phyloP scores from a whole-genome alignment of 64 coral and sea anemone species.

The Acropora tenuis region DNA sequence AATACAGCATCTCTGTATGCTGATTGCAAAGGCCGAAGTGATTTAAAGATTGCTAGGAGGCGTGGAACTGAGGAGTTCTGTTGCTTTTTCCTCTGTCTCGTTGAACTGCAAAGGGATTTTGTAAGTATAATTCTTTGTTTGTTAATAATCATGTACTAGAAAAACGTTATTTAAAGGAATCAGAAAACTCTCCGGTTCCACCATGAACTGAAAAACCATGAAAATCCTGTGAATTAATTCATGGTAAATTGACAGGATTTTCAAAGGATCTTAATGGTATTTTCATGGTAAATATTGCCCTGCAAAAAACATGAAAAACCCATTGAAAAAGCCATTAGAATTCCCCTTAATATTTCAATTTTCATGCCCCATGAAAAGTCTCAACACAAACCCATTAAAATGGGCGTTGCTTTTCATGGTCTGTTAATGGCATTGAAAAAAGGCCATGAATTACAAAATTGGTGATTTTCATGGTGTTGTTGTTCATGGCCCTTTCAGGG shows the following conservation, averaged over 20 bases:
- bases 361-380: slow-evolving; percentile 25
- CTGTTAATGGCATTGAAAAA: background rate
- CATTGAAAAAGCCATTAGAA: slow-evolving; percentile 3
- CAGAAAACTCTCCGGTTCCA: background rate
- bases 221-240: slow-evolving; percentile 28
- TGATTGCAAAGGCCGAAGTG: no score
- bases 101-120: no score
- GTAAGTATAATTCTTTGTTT: no score
- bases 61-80: no score
- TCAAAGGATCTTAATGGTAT: slow-evolving; percentile 24
- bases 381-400: background rate
- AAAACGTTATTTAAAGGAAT: no score
- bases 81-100: no score
- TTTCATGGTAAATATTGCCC: background rate
- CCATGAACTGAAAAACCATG: slow-evolving; percentile 30
- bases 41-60: no score
- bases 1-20: no score
- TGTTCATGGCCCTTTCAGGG: slow-evolving; percentile 6
- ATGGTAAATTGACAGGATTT: background rate
- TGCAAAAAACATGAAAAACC: background rate
- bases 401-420: background rate
- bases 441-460: background rate
- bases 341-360: slow-evolving; percentile 16
- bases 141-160: no score
- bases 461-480: background rate